phyloP scores from a whole-genome alignment of 2,797 vertebrate genomes.

The Pangasius macronema region DNA sequence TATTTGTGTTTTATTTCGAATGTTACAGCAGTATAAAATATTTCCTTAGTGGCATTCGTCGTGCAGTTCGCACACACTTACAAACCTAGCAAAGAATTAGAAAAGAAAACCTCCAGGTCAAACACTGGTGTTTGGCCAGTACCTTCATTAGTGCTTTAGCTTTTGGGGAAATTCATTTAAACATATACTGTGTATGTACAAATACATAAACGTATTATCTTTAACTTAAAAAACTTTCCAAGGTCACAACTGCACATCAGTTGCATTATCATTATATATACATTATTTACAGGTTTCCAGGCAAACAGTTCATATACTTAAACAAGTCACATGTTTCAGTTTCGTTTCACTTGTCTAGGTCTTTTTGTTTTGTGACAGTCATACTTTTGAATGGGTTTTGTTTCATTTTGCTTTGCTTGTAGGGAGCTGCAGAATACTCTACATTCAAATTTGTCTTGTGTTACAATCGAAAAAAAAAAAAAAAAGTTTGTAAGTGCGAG shows the following conservation, averaged over 20 bases:
- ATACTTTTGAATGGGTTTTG: slow-evolving; percentile 22
- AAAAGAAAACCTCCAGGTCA: slow-evolving; percentile 65
- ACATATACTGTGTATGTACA: slow-evolving; percentile 66
- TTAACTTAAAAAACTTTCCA: slow-evolving; percentile 62
- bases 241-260: slow-evolving; percentile 65
- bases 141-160: slow-evolving; percentile 80
- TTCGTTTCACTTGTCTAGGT: slow-evolving; percentile 58
- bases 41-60: slow-evolving; percentile 75
- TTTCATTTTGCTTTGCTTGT: slow-evolving; percentile 53
- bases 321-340: slow-evolving; percentile 41
- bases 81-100: slow-evolving; percentile 66
- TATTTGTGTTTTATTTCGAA: slow-evolving; percentile 62
- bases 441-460: slow-evolving; percentile 96
- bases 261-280: slow-evolving; percentile 66
- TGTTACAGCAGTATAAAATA: slow-evolving; percentile 78
- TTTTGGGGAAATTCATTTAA: slow-evolving; percentile 67
- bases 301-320: slow-evolving; percentile 64
- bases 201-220: slow-evolving; percentile 70
- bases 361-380: slow-evolving; percentile 60
- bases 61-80: slow-evolving; percentile 67
- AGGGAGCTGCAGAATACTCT: slow-evolving; percentile 78
- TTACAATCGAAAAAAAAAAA: slow-evolving; percentile 86
- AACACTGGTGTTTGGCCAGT: slow-evolving; percentile 76
- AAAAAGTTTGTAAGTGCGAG: slow-evolving; percentile 78
- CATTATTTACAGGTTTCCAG: slow-evolving; percentile 76